Evolutionary conservation across 1,140 invertebrate genomes (phyloP).

Genomic region (Drosophila bifasciata): DNA sequence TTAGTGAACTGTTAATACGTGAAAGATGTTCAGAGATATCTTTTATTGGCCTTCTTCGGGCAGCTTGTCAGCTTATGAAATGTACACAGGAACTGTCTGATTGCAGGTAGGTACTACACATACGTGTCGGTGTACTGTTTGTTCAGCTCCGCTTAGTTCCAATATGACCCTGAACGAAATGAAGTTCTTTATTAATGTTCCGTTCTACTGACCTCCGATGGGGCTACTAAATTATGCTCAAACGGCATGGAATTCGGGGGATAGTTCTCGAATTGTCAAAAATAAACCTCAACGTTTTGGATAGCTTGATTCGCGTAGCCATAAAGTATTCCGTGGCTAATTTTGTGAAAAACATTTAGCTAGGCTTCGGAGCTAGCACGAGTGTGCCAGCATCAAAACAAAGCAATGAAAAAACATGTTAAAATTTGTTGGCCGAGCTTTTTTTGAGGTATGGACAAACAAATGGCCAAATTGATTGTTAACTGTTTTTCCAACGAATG

Average conservation of each 20-base stretch:
- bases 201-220: no score
- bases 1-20: conserved; percentile 51
- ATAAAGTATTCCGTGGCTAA: conserved; percentile 55
- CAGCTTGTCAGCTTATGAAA: no score
- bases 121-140: no score
- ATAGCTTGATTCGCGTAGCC: conserved; percentile 47
- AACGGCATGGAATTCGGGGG: no score
- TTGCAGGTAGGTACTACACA: no score
- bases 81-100: no score
- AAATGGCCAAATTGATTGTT: conserved; percentile 79
- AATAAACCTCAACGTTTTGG: not conserved
- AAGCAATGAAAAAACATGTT: conserved; percentile 65
- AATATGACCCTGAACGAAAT: no score
- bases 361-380: conserved; percentile 38
- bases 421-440: conserved; percentile 71
- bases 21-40: conserved; percentile 43
- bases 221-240: no score
- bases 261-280: no score
- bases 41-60: no score
- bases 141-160: no score
- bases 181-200: no score
- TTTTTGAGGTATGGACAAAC: conserved; percentile 46
- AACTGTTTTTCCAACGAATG: conserved; percentile 72
- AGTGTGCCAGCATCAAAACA: conserved; percentile 12
- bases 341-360: conserved; percentile 53